phyloP scores from a whole-genome alignment of 2,888 invertebrate species.

The Stratiomys singularior region DNA sequence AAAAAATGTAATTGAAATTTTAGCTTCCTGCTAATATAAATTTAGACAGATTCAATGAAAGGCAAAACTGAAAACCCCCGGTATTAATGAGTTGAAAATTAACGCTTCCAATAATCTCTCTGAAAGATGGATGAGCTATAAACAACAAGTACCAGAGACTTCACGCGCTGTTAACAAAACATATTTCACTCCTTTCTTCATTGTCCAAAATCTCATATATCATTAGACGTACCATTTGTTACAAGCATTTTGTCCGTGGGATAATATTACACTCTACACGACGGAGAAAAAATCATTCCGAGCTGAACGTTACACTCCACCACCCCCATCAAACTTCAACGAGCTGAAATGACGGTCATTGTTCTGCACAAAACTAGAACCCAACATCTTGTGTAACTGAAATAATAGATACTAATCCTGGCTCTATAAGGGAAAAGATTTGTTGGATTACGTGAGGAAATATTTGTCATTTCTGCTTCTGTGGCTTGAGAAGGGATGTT shows the following conservation, averaged over 20 bases:
- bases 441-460: slow-evolving; percentile 51
- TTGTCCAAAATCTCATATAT: slow-evolving; percentile 41
- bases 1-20: too few species aligned
- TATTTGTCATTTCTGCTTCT: slow-evolving; percentile 50
- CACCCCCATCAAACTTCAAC: background rate
- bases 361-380: background rate
- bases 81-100: too few species aligned
- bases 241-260: slow-evolving; percentile 9
- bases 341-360: slow-evolving; percentile 6
- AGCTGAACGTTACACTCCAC: background rate
- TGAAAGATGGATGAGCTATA: slow-evolving; percentile 21
- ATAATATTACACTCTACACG: background rate
- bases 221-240: slow-evolving; percentile 48
- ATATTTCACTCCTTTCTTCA: slow-evolving; percentile 37
- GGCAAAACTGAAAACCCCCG: too few species aligned
- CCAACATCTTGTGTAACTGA: slow-evolving; percentile 37
- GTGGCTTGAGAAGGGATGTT: slow-evolving; percentile 15
- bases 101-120: too few species aligned
- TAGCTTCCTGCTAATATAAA: too few species aligned
- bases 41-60: too few species aligned
- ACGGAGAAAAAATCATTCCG: background rate
- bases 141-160: background rate
- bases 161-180: slow-evolving; percentile 21
- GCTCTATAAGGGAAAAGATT: slow-evolving; percentile 51
- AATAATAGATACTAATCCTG: slow-evolving; percentile 50